phyloP scores from a whole-genome alignment of 2,888 invertebrate species.

The Tyria jacobaeae region DNA sequence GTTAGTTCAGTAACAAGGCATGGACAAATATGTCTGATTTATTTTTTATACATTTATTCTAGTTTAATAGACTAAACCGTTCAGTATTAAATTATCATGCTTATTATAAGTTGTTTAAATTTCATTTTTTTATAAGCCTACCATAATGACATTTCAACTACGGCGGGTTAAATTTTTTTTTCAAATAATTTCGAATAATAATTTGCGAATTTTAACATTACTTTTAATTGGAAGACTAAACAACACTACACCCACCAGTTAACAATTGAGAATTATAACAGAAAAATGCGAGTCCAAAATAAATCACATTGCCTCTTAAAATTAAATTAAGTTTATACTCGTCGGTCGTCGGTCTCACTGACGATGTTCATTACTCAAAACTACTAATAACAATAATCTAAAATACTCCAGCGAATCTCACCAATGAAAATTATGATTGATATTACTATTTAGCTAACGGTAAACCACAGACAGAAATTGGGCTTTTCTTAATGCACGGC shows the following conservation, averaged over 20 bases:
- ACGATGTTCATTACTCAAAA: constrained; percentile 56
- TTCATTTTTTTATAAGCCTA: too few species aligned
- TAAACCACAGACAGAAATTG: constrained; percentile 64
- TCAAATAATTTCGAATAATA: neutral
- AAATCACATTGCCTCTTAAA: constrained; percentile 64
- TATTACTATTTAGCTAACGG: constrained; percentile 75
- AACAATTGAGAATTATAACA: constrained; percentile 31
- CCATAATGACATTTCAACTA: too few species aligned
- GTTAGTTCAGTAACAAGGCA: constrained; percentile 35
- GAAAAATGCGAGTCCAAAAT: constrained; percentile 46
- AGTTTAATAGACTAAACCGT: neutral
- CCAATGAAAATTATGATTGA: constrained; percentile 74
- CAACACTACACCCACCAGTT: constrained; percentile 34
- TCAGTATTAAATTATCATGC: too few species aligned
- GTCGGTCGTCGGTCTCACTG: constrained; percentile 54
- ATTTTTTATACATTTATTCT: constrained; percentile 7
- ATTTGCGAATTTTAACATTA: neutral
- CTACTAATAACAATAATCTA: constrained; percentile 67
- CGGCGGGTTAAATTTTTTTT: too few species aligned
- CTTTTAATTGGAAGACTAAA: constrained; percentile 22
- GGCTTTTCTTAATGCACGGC: constrained; percentile 57
- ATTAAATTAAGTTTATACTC: constrained; percentile 63
- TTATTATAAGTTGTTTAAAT: too few species aligned
- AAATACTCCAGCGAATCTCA: constrained; percentile 67
- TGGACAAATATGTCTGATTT: constrained; percentile 17